Percentiles rank a stretch among this genome's conserved stretches.
phyloP scores from a whole-genome alignment of 2,113 vertebrate species.

The Sigmodon hispidus region DNA sequence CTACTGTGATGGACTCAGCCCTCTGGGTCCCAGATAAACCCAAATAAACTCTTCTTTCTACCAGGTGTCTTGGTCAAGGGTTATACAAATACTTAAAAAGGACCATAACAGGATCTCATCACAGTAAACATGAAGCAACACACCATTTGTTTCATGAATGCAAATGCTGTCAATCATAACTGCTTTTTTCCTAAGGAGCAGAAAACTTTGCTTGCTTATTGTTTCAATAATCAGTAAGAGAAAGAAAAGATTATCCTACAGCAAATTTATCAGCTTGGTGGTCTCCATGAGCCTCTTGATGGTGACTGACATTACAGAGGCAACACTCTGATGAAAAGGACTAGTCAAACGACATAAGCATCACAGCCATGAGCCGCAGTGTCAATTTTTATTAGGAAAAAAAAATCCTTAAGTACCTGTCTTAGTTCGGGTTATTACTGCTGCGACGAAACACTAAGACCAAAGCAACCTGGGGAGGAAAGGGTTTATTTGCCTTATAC shows the following conservation, averaged over 20 bases:
- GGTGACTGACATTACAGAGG: neutral
- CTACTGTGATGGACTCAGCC: neutral
- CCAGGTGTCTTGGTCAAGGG: neutral
- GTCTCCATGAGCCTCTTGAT: conserved; percentile 9
- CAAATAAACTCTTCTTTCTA: neutral
- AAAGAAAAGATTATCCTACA: neutral
- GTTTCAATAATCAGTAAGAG: conserved; percentile 8
- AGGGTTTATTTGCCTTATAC: neutral
- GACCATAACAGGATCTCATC: neutral
- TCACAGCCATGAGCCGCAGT: neutral
- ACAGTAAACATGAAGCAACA: neutral
- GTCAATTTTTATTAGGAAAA: conserved; percentile 14
- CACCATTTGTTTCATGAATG: conserved; percentile 17
- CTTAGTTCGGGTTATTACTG: neutral
- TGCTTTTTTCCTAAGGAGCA: neutral
- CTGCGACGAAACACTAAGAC: neutral
- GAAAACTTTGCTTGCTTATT: neutral
- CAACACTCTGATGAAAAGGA: neutral
- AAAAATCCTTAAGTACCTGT: neutral
- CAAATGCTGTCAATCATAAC: neutral
- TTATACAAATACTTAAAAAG: conserved; percentile 8
- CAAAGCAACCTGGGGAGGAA: neutral
- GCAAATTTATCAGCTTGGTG: conserved; percentile 32
- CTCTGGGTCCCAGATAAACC: neutral
- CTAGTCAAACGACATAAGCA: neutral